Base-by-base conservation (phyloP, 2,113 vertebrate genomes). In the Lepisosteus oculatus region DNA sequence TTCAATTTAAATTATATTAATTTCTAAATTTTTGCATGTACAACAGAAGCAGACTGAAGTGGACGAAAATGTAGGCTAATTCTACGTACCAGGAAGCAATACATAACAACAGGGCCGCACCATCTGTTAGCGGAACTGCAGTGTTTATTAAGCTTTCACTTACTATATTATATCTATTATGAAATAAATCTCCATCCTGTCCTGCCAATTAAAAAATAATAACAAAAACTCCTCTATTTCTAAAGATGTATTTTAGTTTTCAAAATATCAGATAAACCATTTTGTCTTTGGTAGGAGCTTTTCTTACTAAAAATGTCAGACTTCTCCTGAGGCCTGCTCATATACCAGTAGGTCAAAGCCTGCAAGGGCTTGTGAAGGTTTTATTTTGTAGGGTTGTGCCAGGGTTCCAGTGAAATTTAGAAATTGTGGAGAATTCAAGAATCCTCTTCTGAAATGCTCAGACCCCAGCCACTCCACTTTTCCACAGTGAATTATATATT, bases 301-400 rank as follows among this genome's bases (percentile, higher is more conserved):
- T 8, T 69, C 51, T 68, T 45, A 67, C 67, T 2, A 67, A 12
- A 75, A 78, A 75, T 75, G 63, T 78, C 56, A 75, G 14, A 41
- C 43, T 41, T 17, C 45, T 55, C 67, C 71, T 54, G 11, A 29
- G 67, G 73, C 70, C 9, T 6, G 15, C n/a, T 63, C 56, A 59
- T 12, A 14, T 12, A 59, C 56, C 11, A 59, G 56, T 14, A 14
- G 56, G 11, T 59, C 56, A 59, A 59, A n/a, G 3, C 3, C 56
- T 59, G 56, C 3, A 12, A n/a, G 56, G 3, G 7, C 1, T 12
- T 59, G 56, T 13, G 56, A 59, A 59, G 11, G 57, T 59, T 59
- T 59, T 59, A 59, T 59, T 59, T 59, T 59, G 11, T 15, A 59
- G 57, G 13, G 5, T 7, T 59, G 29, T 44, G 56, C 41, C 65